These are phyloP conservation scores for Naso thynnoides DNA, from an alignment of 2,797 vertebrate species.

Conservation along the genomic window DNA sequence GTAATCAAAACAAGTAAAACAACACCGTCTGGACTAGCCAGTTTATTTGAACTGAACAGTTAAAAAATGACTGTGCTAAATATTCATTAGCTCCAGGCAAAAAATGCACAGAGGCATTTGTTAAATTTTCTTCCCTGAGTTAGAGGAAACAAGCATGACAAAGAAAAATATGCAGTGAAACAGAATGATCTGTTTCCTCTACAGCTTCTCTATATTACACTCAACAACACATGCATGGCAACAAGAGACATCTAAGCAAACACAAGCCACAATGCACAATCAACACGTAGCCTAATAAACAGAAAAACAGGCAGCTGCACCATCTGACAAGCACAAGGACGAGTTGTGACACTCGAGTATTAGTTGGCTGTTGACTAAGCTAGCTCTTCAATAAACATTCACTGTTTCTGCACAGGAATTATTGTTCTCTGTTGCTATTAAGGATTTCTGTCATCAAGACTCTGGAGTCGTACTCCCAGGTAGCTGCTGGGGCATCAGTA, in stretches of 20 bases:
- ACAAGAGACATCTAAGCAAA: background rate
- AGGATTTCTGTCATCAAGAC: too few relatives aligned
- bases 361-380: too few relatives aligned
- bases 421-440: too few relatives aligned
- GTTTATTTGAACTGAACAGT: background rate
- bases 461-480: too few relatives aligned
- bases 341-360: background rate
- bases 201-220: background rate
- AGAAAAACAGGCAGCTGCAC: constrained; percentile 9
- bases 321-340: background rate
- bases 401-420: too few relatives aligned
- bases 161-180: constrained; percentile 25
- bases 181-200: constrained; percentile 1
- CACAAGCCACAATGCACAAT: constrained; percentile 19
- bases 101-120: constrained; percentile 3
- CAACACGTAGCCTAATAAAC: background rate
- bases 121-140: constrained; percentile 12
- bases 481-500: too few relatives aligned
- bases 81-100: constrained; percentile 7
- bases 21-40: background rate
- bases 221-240: constrained; percentile 4
- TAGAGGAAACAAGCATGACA: constrained; percentile 25
- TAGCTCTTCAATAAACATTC: too few relatives aligned
- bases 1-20: constrained; percentile 12
- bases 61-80: constrained; percentile 14